These are phyloP conservation scores for Zelleria hepariella DNA, from an alignment of 2,888 invertebrate species.

Conservation along the genomic window DNA sequence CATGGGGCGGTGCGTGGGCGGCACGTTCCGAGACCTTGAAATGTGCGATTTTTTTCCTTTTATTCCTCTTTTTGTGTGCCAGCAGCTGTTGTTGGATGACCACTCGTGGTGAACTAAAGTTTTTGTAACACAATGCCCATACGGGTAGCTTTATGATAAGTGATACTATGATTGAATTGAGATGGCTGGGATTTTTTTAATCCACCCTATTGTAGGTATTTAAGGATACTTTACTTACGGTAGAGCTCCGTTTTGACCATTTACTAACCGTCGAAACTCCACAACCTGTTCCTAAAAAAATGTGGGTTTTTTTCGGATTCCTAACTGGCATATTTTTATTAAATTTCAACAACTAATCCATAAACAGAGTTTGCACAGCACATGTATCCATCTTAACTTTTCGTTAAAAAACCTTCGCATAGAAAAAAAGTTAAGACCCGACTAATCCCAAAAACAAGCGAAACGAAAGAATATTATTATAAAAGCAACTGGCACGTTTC, in stretches of 20 bases:
- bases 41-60: slow-evolving; percentile 33
- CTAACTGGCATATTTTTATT: not conserved
- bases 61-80: slow-evolving; percentile 9
- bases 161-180: slow-evolving; percentile 52
- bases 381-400: slow-evolving; percentile 10
- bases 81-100: slow-evolving; percentile 65
- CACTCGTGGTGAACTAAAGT: slow-evolving; percentile 47
- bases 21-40: slow-evolving; percentile 57
- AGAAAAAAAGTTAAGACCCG: slow-evolving; percentile 20
- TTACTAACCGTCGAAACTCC: not conserved
- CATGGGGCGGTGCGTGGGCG: slow-evolving; percentile 49
- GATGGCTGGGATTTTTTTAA: not conserved
- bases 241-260: not conserved
- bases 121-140: slow-evolving; percentile 22
- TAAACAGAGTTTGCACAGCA: slow-evolving; percentile 1
- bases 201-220: not conserved
- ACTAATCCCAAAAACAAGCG: slow-evolving; percentile 53
- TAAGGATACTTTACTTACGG: not conserved
- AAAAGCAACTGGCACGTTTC: slow-evolving; percentile 27
- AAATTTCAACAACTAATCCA: not conserved
- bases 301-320: not conserved
- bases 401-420: slow-evolving; percentile 1
- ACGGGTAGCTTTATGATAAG: slow-evolving; percentile 32
- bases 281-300: not conserved
- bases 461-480: slow-evolving; percentile 28